phyloP scores from a whole-genome alignment of 2,797 vertebrate species.

The Urocyon cinereoargenteus region DNA sequence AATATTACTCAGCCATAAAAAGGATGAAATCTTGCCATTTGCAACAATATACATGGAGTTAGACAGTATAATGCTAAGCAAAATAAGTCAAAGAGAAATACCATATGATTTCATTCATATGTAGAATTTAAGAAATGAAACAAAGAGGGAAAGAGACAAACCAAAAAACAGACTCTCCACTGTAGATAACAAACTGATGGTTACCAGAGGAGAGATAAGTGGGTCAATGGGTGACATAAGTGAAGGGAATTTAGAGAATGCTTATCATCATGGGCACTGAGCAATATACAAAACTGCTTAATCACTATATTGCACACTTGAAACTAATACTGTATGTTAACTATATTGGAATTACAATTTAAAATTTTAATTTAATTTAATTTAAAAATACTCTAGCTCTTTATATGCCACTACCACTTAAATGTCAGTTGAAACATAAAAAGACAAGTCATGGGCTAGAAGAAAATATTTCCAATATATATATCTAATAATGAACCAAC shows the following conservation, averaged over 20 bases:
- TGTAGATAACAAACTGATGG: neutral
- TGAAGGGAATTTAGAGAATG: neutral
- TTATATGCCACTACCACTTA: neutral
- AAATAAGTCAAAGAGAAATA: neutral
- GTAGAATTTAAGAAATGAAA: neutral
- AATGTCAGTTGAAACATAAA: neutral
- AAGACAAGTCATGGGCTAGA: neutral
- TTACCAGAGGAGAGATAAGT: neutral
- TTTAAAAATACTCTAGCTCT: neutral
- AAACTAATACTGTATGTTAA: neutral
- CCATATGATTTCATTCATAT: neutral
- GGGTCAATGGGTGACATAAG: neutral
- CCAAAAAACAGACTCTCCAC: neutral
- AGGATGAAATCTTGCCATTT: neutral
- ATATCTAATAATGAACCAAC: neutral
- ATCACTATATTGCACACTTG: neutral
- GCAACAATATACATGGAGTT: neutral
- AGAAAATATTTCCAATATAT: neutral
- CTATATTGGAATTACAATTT: neutral
- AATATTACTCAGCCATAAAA: neutral
- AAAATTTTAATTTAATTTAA: neutral
- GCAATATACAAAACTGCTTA: neutral
- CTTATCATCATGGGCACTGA: neutral
- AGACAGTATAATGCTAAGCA: neutral
- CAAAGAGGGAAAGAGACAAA: neutral